Evolutionary conservation across 1,140 invertebrate species (phyloP), one percentile per base, ranked within the genome.

Genomic region (Scaptomyza graminum): DNA sequence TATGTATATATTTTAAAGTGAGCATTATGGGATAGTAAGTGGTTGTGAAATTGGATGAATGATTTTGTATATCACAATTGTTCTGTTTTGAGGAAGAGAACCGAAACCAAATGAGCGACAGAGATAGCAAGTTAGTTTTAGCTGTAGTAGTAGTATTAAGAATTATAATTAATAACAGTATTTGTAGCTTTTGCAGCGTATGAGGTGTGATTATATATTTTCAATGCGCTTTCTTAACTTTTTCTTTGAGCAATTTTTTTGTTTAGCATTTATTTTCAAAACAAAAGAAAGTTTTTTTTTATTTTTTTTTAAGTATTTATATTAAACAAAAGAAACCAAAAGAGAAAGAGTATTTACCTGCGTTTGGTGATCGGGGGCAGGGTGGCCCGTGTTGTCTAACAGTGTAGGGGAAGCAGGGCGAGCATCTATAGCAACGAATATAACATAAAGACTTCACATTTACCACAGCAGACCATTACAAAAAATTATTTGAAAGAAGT

Each of bases 401-500:
- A 92, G 91, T 92, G 91, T 91, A 92, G 91, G 91, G 91, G 91
- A 92, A 92, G 91, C 90, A 92, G 91, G 91, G 91, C 91, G 91
- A 92, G 91, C 91, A 92, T 92, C 91, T 92, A 91, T 91, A 93
- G 93, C 93, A 93, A 93, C 93, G 93, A 93, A 93, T 93, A 93
- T 93, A 93, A 93, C 93, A 93, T 93, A 93, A 92, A 93, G 92
- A 92, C 91, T 91, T 90, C 91, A 92, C 91, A 92, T 92, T 92
- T 92, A 92, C 90, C 91, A 92, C 91, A 92, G 91, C 91, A 92
- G 91, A 92, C 91, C 91, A 92, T 91, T 91, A 91, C 90, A 91
- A 90, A 91, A 90, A 90, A 90, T 90, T 84, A 90, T 84, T 90
- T 50, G 83, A 88, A 88, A 88, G 79, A 88, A 88, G 83, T 88